Evolutionary conservation across 1,140 invertebrate species (phyloP).

Genomic region (Aporrectodea caliginosa): DNA sequence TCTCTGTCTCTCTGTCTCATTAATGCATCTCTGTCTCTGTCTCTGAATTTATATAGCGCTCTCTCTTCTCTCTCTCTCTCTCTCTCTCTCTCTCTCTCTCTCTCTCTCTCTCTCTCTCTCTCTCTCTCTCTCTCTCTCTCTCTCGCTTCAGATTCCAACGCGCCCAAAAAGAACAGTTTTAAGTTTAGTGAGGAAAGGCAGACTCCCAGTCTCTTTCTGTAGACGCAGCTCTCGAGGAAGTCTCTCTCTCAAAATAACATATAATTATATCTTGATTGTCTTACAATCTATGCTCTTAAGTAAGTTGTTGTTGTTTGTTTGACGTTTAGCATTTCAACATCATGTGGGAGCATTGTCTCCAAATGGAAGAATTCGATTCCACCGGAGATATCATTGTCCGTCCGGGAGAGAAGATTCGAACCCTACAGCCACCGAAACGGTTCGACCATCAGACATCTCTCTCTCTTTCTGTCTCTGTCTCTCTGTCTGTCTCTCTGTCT

Average conservation of each 20-base stretch:
- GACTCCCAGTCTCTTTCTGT: no score
- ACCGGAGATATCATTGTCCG: conserved; percentile 1
- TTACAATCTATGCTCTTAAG: neutral
- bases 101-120: conserved; percentile 1
- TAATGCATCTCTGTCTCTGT: neutral
- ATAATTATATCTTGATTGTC: no score
- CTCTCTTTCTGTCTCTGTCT: no score
- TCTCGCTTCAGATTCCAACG: no score
- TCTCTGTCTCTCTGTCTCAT: neutral
- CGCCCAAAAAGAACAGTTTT: no score
- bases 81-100: conserved; percentile 1
- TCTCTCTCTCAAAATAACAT: no score
- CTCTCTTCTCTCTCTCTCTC: neutral
- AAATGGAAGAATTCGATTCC: neutral
- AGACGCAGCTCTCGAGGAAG: no score
- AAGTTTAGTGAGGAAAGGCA: no score
- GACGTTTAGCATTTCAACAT: conserved; percentile 9
- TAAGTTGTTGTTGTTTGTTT: neutral
- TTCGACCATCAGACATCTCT: no score
- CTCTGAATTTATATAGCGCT: neutral
- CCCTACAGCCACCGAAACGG: neutral
- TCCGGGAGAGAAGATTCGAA: neutral
- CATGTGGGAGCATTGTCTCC: conserved; percentile 17
- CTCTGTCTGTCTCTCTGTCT: no score
- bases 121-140: conserved; percentile 1